Evolutionary conservation across 2,797 vertebrate species (phyloP).

Genomic region (Heliangelus exortis): DNA sequence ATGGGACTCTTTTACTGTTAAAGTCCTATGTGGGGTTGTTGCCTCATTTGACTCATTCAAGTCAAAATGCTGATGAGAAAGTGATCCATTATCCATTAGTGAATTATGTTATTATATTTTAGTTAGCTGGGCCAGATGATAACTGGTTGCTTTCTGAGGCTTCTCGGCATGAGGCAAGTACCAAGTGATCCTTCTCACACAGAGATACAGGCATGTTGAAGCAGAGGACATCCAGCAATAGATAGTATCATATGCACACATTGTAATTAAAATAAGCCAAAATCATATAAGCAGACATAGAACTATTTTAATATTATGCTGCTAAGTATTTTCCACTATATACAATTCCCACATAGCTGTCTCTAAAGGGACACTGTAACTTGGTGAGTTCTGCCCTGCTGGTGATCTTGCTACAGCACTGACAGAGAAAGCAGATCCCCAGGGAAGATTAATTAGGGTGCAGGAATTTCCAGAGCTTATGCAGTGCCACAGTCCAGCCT

Average conservation of each 20-base stretch:
- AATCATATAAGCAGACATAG: neutral
- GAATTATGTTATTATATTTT: neutral
- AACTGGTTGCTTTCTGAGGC: neutral
- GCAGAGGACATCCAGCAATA: neutral
- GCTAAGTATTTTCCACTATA: neutral
- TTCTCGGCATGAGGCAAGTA: neutral
- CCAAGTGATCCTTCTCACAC: neutral
- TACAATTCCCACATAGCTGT: slow-evolving; percentile 78
- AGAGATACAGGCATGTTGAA: neutral
- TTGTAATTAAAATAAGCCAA: neutral
- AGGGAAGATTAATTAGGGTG: slow-evolving; percentile 80
- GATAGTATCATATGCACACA: neutral
- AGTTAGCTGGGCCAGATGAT: neutral
- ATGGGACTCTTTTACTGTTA: neutral
- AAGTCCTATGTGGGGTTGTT: too few species aligned
- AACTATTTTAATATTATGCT: neutral
- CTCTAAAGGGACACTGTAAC: slow-evolving; percentile 86
- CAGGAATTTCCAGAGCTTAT: slow-evolving; percentile 75
- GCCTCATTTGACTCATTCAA: too few species aligned
- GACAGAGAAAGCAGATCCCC: slow-evolving; percentile 86
- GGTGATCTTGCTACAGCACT: slow-evolving; percentile 78
- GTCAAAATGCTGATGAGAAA: slow-evolving; percentile 6
- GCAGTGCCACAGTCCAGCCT: slow-evolving; percentile 74
- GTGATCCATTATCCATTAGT: neutral
- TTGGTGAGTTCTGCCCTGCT: slow-evolving; percentile 87